phyloP scores from a whole-genome alignment of 2,797 vertebrate species.

The Percopsis omiscomaycus region DNA sequence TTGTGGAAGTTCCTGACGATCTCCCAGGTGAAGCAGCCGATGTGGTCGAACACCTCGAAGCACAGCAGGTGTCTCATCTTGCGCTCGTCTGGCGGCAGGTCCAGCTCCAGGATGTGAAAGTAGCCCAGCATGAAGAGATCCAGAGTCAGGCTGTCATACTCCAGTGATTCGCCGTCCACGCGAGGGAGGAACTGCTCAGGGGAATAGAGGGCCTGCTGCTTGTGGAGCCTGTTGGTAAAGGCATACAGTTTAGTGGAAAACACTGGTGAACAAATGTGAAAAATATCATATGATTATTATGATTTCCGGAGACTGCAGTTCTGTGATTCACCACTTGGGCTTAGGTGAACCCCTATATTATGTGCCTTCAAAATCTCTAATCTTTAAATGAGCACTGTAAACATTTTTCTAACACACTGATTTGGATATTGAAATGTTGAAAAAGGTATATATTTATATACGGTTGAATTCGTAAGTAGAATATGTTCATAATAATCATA shows the following conservation, averaged over 20 bases:
- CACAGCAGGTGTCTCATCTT: constrained; percentile 92
- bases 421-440: too few relatives aligned
- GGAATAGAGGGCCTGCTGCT: constrained; percentile 79
- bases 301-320: too few relatives aligned
- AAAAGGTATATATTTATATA: too few relatives aligned
- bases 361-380: too few relatives aligned
- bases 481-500: too few relatives aligned
- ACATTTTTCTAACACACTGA: too few relatives aligned
- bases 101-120: constrained; percentile 93
- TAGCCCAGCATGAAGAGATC: constrained; percentile 98
- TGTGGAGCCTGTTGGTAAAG: constrained; percentile 69
- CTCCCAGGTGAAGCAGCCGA: constrained; percentile 90
- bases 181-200: constrained; percentile 91
- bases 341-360: too few relatives aligned
- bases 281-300: not conserved
- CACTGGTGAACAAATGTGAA: not conserved
- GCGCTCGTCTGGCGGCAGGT: constrained; percentile 87
- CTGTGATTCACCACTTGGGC: too few relatives aligned
- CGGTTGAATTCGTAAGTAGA: too few relatives aligned
- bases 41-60: constrained; percentile 95
- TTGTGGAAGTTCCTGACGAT: constrained; percentile 88
- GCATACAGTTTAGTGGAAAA: not conserved
- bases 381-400: too few relatives aligned
- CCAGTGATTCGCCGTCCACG: constrained; percentile 74
- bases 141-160: constrained; percentile 86